A percentile compares a stretch with the other conserved stretches of the same genome.
Conservation (phyloP, 2,113 vertebrate species). For the Lipotes vexillifer region DNA sequence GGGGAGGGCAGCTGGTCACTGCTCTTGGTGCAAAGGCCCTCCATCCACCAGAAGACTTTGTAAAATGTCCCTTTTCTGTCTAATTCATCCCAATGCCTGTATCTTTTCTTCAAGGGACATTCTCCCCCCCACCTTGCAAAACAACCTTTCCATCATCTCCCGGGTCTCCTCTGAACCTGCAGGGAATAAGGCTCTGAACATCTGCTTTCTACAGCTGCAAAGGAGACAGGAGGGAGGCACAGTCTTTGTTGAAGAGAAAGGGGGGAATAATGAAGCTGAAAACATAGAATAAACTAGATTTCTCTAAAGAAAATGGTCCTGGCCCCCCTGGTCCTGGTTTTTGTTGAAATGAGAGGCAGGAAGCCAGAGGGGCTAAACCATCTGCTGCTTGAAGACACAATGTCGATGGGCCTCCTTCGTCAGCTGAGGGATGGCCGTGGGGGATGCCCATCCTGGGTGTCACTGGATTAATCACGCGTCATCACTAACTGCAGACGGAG, state of each 20-base stretch:
- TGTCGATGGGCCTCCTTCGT: neutral
- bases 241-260: neutral
- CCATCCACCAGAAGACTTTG: neutral
- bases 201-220: neutral
- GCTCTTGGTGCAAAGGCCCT: neutral
- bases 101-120: slow-evolving; percentile 35
- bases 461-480: neutral
- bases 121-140: neutral
- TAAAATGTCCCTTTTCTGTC: neutral
- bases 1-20: neutral
- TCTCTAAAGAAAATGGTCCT: slow-evolving; percentile 10
- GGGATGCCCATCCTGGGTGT: neutral
- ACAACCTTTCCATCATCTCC: slow-evolving; percentile 20
- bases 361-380: neutral
- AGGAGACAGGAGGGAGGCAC: neutral
- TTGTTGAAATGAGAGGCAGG: slow-evolving; percentile 36
- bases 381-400: neutral
- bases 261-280: neutral
- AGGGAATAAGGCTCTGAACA: neutral
- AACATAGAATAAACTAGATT: neutral
- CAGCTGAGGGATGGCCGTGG: neutral
- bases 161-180: neutral
- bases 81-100: slow-evolving; percentile 34
- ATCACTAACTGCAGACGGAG: neutral
- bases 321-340: neutral